Conservation (phyloP, 2,888 invertebrate species). For the Cosmia pyralina region DNA sequence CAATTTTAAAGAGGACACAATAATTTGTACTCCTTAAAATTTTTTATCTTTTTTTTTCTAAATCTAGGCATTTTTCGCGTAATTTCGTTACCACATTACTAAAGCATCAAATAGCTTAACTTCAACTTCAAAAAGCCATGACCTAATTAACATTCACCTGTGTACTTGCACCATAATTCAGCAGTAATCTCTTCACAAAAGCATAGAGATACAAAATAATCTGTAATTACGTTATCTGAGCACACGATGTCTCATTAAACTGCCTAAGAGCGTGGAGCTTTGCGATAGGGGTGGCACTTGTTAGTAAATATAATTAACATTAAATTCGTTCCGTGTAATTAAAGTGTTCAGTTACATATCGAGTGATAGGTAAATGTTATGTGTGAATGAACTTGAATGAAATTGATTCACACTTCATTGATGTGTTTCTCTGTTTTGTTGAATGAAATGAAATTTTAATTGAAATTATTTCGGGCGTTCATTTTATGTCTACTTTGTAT, state of each 20-base stretch:
- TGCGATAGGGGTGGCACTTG: conserved; percentile 31
- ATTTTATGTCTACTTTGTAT: background rate
- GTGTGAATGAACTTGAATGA: too few relatives aligned
- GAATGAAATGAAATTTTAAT: background rate
- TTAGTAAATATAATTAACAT: conserved; percentile 20
- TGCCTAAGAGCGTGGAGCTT: conserved; percentile 13
- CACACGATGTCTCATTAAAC: conserved; percentile 47
- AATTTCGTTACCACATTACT: background rate
- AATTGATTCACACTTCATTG: background rate
- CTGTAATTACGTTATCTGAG: conserved; percentile 57
- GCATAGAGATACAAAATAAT: conserved; percentile 52
- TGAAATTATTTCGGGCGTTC: background rate
- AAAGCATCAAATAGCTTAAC: background rate
- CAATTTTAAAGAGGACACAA: too few relatives aligned
- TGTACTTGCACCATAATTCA: conserved; percentile 28
- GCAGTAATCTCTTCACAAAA: conserved; percentile 20
- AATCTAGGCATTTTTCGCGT: background rate
- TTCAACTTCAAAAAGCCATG: background rate
- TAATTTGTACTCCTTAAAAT: too few relatives aligned
- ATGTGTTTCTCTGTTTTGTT: background rate
- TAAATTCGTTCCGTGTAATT: conserved; percentile 11
- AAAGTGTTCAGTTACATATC: conserved; percentile 2
- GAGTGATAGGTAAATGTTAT: background rate
- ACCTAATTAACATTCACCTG: conserved; percentile 14
- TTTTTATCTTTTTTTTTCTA: too few relatives aligned